phyloP scores from a whole-genome alignment of 1,140 invertebrate species.

The Gryon sp. region DNA sequence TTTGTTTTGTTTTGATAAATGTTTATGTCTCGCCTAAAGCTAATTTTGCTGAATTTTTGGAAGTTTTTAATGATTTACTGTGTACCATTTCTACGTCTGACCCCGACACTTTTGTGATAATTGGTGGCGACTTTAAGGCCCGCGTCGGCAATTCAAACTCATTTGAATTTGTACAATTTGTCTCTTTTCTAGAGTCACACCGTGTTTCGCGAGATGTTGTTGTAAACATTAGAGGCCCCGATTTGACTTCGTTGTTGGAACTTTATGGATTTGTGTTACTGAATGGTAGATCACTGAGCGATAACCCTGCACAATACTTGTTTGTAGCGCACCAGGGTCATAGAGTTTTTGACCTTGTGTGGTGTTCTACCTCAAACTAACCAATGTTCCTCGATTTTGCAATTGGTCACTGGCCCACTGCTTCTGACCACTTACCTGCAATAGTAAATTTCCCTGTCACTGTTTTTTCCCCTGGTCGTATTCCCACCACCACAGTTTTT shows the following conservation, averaged over 20 bases:
- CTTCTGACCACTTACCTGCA: neutral
- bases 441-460: neutral
- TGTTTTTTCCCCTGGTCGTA: too few relatives aligned
- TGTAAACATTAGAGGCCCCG: neutral
- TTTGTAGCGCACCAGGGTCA: neutral
- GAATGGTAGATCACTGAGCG: neutral
- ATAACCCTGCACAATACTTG: neutral
- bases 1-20: neutral
- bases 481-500: neutral
- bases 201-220: neutral
- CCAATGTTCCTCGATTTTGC: neutral
- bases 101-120: neutral
- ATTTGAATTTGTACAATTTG: neutral
- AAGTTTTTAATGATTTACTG: neutral
- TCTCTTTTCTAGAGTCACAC: neutral
- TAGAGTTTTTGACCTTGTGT: neutral
- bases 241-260: neutral
- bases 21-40: neutral
- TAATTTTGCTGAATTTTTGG: neutral
- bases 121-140: neutral
- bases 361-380: neutral
- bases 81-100: neutral
- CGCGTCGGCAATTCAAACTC: neutral
- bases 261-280: neutral
- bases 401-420: neutral